phyloP scores from a whole-genome alignment of 2,113 vertebrate genomes.

The Lipophrys pholis region DNA sequence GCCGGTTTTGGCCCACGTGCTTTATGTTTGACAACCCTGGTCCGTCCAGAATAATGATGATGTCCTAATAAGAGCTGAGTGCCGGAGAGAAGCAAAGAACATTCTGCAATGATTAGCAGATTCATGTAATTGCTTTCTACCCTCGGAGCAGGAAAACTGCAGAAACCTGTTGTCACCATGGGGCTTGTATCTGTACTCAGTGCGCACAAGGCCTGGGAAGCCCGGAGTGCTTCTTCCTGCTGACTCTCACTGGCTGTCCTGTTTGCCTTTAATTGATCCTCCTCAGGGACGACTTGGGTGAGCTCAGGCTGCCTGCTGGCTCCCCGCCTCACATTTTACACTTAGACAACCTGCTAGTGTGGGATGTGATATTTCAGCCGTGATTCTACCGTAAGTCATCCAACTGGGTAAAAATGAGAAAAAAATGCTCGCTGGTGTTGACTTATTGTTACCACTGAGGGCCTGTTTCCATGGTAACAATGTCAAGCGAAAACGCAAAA shows the following conservation, averaged over 20 bases:
- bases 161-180: slow-evolving; percentile 21
- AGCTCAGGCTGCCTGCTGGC: slow-evolving; percentile 54
- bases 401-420: no score
- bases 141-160: slow-evolving; percentile 7
- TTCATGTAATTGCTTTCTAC: slow-evolving; percentile 32
- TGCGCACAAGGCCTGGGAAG: slow-evolving; percentile 24
- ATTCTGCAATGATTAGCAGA: slow-evolving; percentile 7
- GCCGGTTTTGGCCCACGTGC: no score
- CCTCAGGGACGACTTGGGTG: slow-evolving; percentile 39
- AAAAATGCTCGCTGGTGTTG: no score
- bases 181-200: slow-evolving; percentile 34
- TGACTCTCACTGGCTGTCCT: slow-evolving; percentile 31
- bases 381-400: no score
- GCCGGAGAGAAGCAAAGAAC: not conserved
- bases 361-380: not conserved
- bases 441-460: no score
- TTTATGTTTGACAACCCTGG: not conserved
- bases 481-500: no score
- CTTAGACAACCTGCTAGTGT: slow-evolving; percentile 36
- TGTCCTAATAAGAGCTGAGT: not conserved
- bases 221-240: slow-evolving; percentile 28
- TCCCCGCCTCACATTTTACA: slow-evolving; percentile 13
- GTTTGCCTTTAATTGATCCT: slow-evolving; percentile 62
- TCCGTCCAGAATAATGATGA: slow-evolving; percentile 9
- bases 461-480: no score